These are phyloP conservation scores for Agrochola circellaris DNA, from an alignment of 2,888 invertebrate genomes.

Conservation along the genomic window DNA sequence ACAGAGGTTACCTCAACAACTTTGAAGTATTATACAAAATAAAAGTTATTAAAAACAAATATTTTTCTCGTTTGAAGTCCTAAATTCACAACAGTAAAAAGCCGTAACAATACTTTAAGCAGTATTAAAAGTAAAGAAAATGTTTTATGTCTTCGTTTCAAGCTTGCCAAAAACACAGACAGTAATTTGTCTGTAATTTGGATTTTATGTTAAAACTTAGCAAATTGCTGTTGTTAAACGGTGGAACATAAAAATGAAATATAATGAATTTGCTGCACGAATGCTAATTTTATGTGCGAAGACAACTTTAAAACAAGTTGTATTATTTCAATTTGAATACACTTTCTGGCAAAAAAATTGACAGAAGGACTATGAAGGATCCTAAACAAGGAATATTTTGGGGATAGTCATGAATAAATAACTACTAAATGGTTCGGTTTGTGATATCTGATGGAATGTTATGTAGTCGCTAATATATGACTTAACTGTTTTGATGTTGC, in stretches of 20 bases:
- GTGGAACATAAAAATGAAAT: constrained; percentile 49
- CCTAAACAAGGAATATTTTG: no score
- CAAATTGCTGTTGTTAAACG: constrained; percentile 45
- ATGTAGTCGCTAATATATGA: no score
- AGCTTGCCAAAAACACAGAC: constrained; percentile 30
- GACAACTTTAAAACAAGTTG: constrained; percentile 20
- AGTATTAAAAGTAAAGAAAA: constrained; percentile 40
- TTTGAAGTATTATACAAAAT: background rate
- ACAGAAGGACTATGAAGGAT: no score
- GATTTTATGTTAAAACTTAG: constrained; percentile 53
- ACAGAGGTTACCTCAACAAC: background rate
- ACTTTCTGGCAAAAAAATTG: no score
- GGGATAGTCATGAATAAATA: no score
- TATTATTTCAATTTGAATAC: background rate
- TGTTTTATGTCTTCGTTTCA: constrained; percentile 30
- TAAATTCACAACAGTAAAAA: constrained; percentile 10
- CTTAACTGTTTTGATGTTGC: no score
- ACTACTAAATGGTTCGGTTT: no score
- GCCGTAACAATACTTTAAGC: constrained; percentile 16
- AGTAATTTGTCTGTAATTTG: constrained; percentile 46
- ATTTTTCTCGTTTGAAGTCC: background rate
- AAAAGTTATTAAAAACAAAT: background rate
- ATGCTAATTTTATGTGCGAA: constrained; percentile 44
- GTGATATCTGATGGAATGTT: no score
- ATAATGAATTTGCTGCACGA: constrained; percentile 41